These are phyloP conservation scores for Plebejus anna DNA, from an alignment of 2,888 invertebrate species.

Conservation along the genomic window DNA sequence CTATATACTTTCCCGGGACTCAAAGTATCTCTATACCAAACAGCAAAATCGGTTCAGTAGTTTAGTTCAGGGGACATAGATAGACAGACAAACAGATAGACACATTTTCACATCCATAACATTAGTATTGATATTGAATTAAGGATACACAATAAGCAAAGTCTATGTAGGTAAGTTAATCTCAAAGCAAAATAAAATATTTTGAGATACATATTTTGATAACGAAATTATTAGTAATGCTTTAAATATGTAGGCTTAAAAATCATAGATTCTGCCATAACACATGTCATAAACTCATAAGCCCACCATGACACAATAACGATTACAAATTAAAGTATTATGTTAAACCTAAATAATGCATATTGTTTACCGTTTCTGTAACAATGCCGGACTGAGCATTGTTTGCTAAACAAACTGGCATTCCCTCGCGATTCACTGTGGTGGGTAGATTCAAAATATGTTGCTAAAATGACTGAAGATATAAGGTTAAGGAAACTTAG, in stretches of 20 bases:
- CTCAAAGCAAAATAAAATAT: no score
- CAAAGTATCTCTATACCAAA: no score
- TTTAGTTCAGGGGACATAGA: no score
- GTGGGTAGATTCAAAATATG: not conserved
- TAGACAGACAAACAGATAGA: no score
- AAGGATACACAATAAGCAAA: no score
- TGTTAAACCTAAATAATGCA: conserved; percentile 30
- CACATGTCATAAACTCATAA: not conserved
- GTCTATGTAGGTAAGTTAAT: no score
- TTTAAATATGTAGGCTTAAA: not conserved
- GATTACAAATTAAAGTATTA: conserved; percentile 22
- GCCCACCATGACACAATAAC: conserved; percentile 7
- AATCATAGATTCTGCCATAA: not conserved
- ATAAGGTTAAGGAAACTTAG: conserved; percentile 51
- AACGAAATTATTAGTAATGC: no score
- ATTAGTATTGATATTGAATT: no score
- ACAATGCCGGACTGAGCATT: conserved; percentile 42
- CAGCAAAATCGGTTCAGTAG: no score
- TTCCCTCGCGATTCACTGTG: conserved; percentile 25
- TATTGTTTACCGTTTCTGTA: conserved; percentile 42
- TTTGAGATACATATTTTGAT: no score
- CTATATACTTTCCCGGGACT: no score
- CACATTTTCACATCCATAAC: no score
- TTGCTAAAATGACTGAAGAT: conserved; percentile 49
- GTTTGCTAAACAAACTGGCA: conserved; percentile 40